Base-by-base conservation (phyloP, 2,113 vertebrate genomes). In the Brachyhypopomus occidentalis region DNA sequence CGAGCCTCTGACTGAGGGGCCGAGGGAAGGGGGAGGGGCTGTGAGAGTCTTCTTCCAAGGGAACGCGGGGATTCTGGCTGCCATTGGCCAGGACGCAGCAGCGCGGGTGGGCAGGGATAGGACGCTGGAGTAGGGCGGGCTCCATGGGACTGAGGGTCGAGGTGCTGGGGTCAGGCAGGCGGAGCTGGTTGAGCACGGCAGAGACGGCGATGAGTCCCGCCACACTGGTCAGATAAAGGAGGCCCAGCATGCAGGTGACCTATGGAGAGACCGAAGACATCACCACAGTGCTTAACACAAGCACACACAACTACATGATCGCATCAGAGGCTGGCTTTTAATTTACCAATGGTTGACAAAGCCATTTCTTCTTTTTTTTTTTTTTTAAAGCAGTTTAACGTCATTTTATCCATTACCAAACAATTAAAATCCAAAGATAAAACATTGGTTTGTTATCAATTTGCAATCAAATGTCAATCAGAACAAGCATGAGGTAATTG, bases 171-270 rank as follows among this genome's bases (percentile, higher is more conserved):
- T 90, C 93, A 78, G 85, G 17, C 38, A 94, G 91, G 59, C 91
- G 41, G 0, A 95, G 94, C 79, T 95, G 94, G 62, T 97, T 95
- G 38, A 96, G 85, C 17, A 95, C 86, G 0, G 95, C 85, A 1
- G 95, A 89, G 0, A 95, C 94, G 36, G 95, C 91, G 2, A 98
- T 95, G 27, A 96, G 87, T 4, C 96, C 90, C 0, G 96, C 95
- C 0, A 99, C 92, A 5, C 96, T 94, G 0, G 97, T 97, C 82
- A 99, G 91, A 75, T 99, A 99, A 17, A 98, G 91, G 81, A 98
- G 87, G 0, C 96, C 93, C 69, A 98, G 89, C 87, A 99, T 92
- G 83, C 97, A 98, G 72, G 96, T 94, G 27, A 99, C 91, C 98
- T 98, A 88, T 5, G n/a, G 25, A 48, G 27, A 56, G 45, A 77